phyloP scores from a whole-genome alignment of 2,797 vertebrate species.

The Lagocephalus sceleratus region DNA sequence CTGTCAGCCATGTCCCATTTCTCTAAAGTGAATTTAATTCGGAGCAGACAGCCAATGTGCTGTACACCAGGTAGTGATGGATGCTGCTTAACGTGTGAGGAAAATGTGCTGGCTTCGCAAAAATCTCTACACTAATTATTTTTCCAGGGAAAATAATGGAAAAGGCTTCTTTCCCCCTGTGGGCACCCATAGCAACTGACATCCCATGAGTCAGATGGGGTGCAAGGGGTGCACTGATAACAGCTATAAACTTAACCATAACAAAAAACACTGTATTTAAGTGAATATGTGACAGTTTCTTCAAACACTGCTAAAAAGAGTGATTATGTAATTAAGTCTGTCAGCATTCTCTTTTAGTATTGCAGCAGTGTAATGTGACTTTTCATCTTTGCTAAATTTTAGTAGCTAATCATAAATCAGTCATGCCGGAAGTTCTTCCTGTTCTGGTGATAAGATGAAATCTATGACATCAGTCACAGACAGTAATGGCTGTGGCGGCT shows the following conservation, averaged over 20 bases:
- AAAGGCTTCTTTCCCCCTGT: constrained; percentile 32
- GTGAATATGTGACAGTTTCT: constrained; percentile 35
- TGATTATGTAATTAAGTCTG: constrained; percentile 32
- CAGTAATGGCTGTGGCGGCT: not conserved
- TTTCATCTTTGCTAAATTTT: constrained; percentile 2
- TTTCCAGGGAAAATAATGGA: constrained; percentile 49
- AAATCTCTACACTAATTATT: constrained; percentile 61
- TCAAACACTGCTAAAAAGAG: constrained; percentile 43
- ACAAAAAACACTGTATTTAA: constrained; percentile 36
- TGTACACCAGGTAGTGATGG: constrained; percentile 68
- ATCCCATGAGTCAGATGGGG: constrained; percentile 29
- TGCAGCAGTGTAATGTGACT: not conserved
- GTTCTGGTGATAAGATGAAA: constrained; percentile 2
- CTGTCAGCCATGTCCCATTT: constrained; percentile 72
- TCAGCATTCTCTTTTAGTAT: constrained; percentile 1
- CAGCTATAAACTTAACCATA: constrained; percentile 33
- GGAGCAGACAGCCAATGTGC: constrained; percentile 45
- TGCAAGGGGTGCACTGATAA: constrained; percentile 49
- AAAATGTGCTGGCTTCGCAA: constrained; percentile 63
- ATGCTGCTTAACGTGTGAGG: constrained; percentile 55
- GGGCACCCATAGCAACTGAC: constrained; percentile 9
- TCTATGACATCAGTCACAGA: constrained; percentile 1
- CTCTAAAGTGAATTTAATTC: constrained; percentile 69
- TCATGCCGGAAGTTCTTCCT: not conserved
- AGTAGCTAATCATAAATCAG: constrained; percentile 9